Conservation (phyloP, 2,888 invertebrate genomes). For the Parnassius glacialis region DNA sequence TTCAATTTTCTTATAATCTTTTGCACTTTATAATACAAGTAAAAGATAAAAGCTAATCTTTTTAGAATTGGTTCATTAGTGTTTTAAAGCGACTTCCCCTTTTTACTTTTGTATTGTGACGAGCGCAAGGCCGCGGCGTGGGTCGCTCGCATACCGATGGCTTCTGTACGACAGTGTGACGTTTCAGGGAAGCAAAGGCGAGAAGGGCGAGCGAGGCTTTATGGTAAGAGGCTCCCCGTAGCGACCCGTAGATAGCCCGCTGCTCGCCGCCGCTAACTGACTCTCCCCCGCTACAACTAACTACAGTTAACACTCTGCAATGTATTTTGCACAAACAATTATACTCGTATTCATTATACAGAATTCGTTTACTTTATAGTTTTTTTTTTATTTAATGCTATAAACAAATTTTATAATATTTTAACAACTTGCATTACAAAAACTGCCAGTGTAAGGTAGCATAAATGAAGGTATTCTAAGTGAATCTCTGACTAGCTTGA, state of each 20-base stretch:
- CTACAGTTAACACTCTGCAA: background rate
- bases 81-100: constrained; percentile 15
- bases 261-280: constrained; percentile 25
- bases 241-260: constrained; percentile 30
- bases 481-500: too few species aligned
- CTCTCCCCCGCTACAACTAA: background rate
- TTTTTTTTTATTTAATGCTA: too few species aligned
- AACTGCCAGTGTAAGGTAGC: too few species aligned
- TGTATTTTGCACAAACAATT: too few species aligned
- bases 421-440: too few species aligned
- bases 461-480: too few species aligned
- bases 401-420: too few species aligned
- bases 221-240: constrained; percentile 81
- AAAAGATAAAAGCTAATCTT: too few species aligned
- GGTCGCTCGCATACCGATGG: constrained; percentile 48
- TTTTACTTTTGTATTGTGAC: constrained; percentile 18
- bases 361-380: too few species aligned
- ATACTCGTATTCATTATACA: too few species aligned
- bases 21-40: background rate
- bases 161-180: constrained; percentile 42
- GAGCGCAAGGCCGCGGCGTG: constrained; percentile 34
- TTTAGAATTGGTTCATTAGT: background rate
- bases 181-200: constrained; percentile 87
- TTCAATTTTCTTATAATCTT: background rate
- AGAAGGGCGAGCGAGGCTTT: constrained; percentile 87